Base-by-base conservation (phyloP, 2,113 vertebrate genomes). In the Colaptes auratus region DNA sequence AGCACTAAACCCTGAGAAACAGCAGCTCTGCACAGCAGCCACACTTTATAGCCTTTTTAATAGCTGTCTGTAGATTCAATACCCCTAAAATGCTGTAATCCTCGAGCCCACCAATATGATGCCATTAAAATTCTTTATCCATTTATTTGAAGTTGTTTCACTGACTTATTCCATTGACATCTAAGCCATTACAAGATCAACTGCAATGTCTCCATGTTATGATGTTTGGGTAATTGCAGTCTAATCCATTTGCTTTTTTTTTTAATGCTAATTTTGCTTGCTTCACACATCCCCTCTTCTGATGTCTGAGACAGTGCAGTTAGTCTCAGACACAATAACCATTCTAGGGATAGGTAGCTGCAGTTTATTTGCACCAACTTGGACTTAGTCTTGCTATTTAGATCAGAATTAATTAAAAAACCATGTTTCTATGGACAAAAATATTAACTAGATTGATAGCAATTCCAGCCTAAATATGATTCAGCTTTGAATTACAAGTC, bases 61-160 rank as follows among this genome's bases (percentile, higher is more conserved):
- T 35, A 82, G 60, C 56, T 76, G 48, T 42, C 31, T 69, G 28
- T 86, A 92, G 53, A 89, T 78, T 73, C 61, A 71, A 61, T 66
- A 82, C 46, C 33, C 55, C 16, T 92, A 66, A 79, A 94, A 85
- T 59, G 89, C 69, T 69, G 12, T 36, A 58, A 76, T 73, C 74
- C 46, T 82, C 5, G 5, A 89, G 65, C 64, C 61, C 83, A 64
- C 69, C 52, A 87, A 53, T 71, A 76, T 12, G 69, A 82, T 66
- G 61, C 42, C 44, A 67, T 85, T 95, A 86, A 92, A 92, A 60
- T 87, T 42, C 77, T 81, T 72, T 52, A 82, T 90, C 80, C 60
- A 27, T 88, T 85, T 76, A 82, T 88, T 71, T 72, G 61, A 94
- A 86, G 88, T 73, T 78, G 78, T 95, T 96, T 79, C 86, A 52